Evolutionary conservation across 2,797 vertebrate genomes (phyloP).

Genomic region (Cyprinella venusta): DNA sequence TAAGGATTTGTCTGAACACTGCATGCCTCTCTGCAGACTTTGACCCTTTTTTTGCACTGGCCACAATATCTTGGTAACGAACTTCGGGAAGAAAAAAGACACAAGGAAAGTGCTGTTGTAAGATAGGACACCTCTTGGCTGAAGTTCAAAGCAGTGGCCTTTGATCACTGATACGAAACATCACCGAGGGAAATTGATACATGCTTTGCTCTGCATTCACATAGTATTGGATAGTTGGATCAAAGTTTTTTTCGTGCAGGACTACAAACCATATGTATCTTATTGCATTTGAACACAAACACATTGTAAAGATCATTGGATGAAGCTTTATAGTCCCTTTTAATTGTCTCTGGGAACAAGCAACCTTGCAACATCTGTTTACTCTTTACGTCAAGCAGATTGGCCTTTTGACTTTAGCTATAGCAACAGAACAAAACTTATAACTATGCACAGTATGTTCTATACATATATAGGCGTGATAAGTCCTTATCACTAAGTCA

Average conservation of each 20-base stretch:
- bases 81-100: constrained; percentile 36
- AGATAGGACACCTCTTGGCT: constrained; percentile 43
- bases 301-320: not conserved
- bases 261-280: not conserved
- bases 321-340: constrained; percentile 18
- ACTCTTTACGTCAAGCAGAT: constrained; percentile 28
- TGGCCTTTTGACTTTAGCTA: constrained; percentile 47
- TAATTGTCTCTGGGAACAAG: constrained; percentile 21
- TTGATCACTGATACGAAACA: constrained; percentile 48
- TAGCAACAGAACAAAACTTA: constrained; percentile 55
- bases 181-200: constrained; percentile 26
- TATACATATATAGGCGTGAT: not conserved
- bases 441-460: not conserved
- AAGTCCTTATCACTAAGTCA: too few relatives aligned
- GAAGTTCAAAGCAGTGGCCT: constrained; percentile 54
- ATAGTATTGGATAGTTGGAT: not conserved
- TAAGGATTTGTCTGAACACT: constrained; percentile 30
- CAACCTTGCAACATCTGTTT: constrained; percentile 43
- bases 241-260: not conserved
- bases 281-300: not conserved
- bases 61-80: constrained; percentile 66
- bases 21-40: constrained; percentile 71
- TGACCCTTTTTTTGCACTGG: constrained; percentile 68
- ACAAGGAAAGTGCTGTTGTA: constrained; percentile 59
- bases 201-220: constrained; percentile 17